phyloP scores from a whole-genome alignment of 2,888 invertebrate species.

The Drosophila mercatorum region DNA sequence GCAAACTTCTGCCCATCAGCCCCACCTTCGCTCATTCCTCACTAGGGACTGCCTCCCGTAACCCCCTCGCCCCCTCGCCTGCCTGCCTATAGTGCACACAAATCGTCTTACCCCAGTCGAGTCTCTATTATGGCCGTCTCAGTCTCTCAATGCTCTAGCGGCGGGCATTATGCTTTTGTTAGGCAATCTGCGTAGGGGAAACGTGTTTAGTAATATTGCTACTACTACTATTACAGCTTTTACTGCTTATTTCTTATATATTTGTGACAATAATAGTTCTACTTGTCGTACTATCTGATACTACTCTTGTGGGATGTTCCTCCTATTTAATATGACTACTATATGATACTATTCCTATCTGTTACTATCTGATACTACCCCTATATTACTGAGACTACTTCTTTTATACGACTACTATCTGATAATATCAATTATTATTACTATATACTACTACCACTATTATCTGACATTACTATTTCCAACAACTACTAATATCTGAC shows the following conservation, averaged over 20 bases:
- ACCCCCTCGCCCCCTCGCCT: neutral
- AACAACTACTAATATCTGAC: neutral
- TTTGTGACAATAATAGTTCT: neutral
- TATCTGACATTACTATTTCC: neutral
- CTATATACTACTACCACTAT: neutral
- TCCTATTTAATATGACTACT: neutral
- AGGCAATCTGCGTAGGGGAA: neutral
- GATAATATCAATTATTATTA: neutral
- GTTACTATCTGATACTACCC: neutral
- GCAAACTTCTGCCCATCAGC: conserved; percentile 61
- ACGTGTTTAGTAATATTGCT: neutral
- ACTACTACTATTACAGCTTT: neutral
- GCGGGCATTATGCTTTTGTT: neutral
- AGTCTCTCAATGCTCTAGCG: conserved; percentile 13
- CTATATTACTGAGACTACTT: no score
- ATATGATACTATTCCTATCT: neutral
- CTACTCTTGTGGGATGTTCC: neutral
- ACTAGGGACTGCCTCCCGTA: neutral
- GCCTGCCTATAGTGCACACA: conserved; percentile 29
- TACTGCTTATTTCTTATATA: neutral
- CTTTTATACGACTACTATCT: neutral
- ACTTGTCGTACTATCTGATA: neutral
- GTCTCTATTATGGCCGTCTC: conserved; percentile 57
- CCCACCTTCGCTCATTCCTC: neutral
- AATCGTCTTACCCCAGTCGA: conserved; percentile 71